Evolutionary conservation across 1,140 invertebrate genomes (phyloP), one percentile per base, ranked within the genome.

Genomic region (Heterodera carotae): DNA sequence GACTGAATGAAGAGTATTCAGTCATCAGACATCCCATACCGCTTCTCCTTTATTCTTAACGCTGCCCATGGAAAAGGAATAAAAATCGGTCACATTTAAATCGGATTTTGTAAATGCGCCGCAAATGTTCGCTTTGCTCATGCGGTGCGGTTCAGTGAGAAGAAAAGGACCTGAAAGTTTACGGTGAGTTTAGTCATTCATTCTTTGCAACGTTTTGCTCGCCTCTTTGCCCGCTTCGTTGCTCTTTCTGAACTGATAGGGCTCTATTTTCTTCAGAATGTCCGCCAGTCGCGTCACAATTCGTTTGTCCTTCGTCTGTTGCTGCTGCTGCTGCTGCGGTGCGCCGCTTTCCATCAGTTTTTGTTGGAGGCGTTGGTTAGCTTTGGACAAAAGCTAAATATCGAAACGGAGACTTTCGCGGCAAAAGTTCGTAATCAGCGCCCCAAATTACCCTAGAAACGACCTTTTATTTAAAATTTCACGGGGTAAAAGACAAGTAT

Each of bases 221-320:
- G 22, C 48, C 39, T 74, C 72, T 74, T 74, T 74, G 64, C 72
- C 72, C 25, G 56, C 56, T 62, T 74, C 72, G 64, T 74, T 74
- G 29, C 69, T 78, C 39, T 85, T 84, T 31, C 76, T 77, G 56
- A 85, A 82, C 56, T 88, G 85, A 59, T 86, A 80, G 15, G 85
- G 85, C 73, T 87, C 78, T 39, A 86, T 84, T 29, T 76, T 75
- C 70, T 84, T 82, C 31, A 86, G 75, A 69, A 86, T 87, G 18
- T 82, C 75, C 12, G 85, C 85, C 33, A 86, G 69, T 60, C 75
- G 59, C 31, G 84, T 79, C 12, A 86, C 86, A 48, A 86, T 83
- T 62, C 85, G 78, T 27, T 78, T 56, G 62, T 87, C 83, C 53
- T 66, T 72, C 15, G 69, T 71, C 31, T 71, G 69, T 33, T 53